Base-by-base conservation (phyloP, 2,113 vertebrate species). In the Pholis gunnellus region DNA sequence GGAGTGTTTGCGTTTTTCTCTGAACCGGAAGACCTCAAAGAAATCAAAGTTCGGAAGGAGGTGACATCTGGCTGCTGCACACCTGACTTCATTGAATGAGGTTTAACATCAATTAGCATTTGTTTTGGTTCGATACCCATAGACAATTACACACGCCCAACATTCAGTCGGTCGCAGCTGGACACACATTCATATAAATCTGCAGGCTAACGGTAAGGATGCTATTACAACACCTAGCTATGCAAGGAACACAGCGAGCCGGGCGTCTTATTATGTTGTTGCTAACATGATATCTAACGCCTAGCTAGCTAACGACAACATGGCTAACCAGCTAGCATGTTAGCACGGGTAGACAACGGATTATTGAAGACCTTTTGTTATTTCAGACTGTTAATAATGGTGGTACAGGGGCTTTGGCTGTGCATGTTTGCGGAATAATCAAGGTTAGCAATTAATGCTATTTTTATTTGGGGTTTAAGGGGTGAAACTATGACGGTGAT, bases 31-130 rank as follows among this genome's bases (percentile, higher is more conserved):
- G 84, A 81, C 50, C 40, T 68, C 15, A 60, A 63, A 66, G 25
- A 66, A 68, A 66, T 68, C 63, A 78, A 65, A 65, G 74, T 84
- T 88, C 70, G 48, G 18, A n/a, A 15, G 64, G 79, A 65, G 85
- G 83, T 81, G 82, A 69, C 88, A 86, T 73, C 74, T 79, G 70
- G 54, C 76, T 73, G 54, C 78, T 82, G 50, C 52, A 76, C 85
- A 86, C 81, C 84, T 83, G 87, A 82, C 59, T 94, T 92, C 92
- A 94, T 95, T 95, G 88, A 95, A 94, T 95, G 92, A 88, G 91
- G 82, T 85, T 85, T 79, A 89, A 78, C 84, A 81, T 60, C 70
- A 86, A 63, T 89, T 89, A 85, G 89, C 90, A 72, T 82, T 83
- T 86, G 79, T 91, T 92, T 87, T 87, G 84, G 71, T 89, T 76